These are phyloP conservation scores for Agriopis leucophaearia DNA, from an alignment of 2,888 invertebrate species.

Conservation along the genomic window DNA sequence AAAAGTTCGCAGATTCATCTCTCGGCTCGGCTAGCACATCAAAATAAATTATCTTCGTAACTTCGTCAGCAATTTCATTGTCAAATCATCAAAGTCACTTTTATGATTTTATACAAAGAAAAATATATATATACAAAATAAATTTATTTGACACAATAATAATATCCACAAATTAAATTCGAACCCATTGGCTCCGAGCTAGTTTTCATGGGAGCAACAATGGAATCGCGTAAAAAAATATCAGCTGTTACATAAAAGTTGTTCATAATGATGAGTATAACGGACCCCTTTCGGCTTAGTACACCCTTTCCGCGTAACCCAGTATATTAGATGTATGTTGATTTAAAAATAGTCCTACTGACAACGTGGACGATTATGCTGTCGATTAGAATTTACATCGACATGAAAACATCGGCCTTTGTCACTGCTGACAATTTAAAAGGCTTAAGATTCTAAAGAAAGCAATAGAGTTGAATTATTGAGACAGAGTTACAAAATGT, in stretches of 20 bases:
- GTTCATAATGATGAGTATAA: too few relatives aligned
- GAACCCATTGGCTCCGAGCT: too few relatives aligned
- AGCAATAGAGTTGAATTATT: neutral
- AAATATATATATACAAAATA: too few relatives aligned
- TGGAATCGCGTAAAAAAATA: too few relatives aligned
- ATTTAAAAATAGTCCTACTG: neutral
- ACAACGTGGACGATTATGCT: neutral
- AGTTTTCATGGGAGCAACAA: too few relatives aligned
- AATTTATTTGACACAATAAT: too few relatives aligned
- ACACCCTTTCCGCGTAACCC: too few relatives aligned
- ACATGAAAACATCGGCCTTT: neutral
- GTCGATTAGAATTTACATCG: neutral
- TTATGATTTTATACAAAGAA: neutral
- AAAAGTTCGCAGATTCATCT: conserved; percentile 21
- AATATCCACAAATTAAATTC: too few relatives aligned
- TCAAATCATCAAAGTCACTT: neutral
- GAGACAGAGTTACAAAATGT: neutral
- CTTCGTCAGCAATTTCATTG: neutral
- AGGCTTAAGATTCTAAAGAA: neutral
- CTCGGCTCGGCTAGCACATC: conserved; percentile 1
- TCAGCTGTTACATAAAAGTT: too few relatives aligned
- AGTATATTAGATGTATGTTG: conserved; percentile 1
- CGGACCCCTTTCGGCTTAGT: too few relatives aligned
- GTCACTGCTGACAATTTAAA: neutral
- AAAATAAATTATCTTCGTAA: conserved; percentile 7